Percentiles rank a stretch among this genome's conserved stretches.
phyloP scores from a whole-genome alignment of 2,113 vertebrate genomes.

The Sula dactylatra region DNA sequence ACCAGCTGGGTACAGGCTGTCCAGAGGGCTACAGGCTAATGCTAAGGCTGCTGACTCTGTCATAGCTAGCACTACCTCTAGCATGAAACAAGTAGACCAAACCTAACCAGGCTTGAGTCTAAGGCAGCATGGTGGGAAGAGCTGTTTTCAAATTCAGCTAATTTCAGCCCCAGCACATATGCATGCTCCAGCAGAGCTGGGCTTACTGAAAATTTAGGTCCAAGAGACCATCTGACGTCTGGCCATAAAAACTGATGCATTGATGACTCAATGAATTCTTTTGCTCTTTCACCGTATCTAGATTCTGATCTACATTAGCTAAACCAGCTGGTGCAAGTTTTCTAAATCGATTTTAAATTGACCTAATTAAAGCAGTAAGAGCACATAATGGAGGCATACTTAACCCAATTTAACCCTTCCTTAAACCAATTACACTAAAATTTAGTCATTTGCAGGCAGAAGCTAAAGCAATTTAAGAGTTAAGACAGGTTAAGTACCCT shows the following conservation, averaged over 20 bases:
- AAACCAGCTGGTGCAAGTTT: neutral
- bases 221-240: neutral
- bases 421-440: neutral
- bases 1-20: neutral
- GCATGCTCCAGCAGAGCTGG: neutral
- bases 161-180: neutral
- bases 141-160: neutral
- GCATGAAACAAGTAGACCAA: neutral
- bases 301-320: neutral
- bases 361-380: neutral
- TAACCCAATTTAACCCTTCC: neutral
- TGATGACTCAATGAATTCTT: neutral
- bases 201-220: neutral
- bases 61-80: neutral
- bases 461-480: neutral
- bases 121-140: neutral
- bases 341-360: conserved; percentile 5
- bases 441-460: neutral
- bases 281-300: neutral
- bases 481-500: neutral
- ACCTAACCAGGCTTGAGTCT: neutral
- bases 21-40: neutral
- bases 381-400: neutral
- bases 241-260: neutral
- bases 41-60: neutral